Evolutionary conservation across 2,888 invertebrate genomes (phyloP).

Genomic region (Nowickia ferox): DNA sequence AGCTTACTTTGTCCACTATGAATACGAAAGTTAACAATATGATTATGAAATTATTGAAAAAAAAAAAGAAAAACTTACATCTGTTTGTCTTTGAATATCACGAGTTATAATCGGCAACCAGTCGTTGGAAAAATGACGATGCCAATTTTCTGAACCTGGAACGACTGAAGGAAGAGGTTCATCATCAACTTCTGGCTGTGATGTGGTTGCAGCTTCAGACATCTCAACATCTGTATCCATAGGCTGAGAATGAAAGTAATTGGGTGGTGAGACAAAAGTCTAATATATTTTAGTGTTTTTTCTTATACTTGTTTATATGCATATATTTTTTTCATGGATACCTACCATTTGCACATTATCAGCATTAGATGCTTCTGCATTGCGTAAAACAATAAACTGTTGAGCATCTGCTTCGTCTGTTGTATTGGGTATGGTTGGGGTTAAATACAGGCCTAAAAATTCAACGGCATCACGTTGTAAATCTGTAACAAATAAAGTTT

Average conservation of each 20-base stretch:
- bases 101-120: slow-evolving; percentile 95
- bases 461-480: slow-evolving; percentile 78
- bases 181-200: slow-evolving; percentile 70
- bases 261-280: slow-evolving; percentile 68
- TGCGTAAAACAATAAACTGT: slow-evolving; percentile 78
- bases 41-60: background rate
- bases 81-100: slow-evolving; percentile 89
- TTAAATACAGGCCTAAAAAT: slow-evolving; percentile 77
- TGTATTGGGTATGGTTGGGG: slow-evolving; percentile 76
- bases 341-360: slow-evolving; percentile 61
- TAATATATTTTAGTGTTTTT: slow-evolving; percentile 33
- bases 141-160: slow-evolving; percentile 86
- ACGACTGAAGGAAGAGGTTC: slow-evolving; percentile 84
- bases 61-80: slow-evolving; percentile 72
- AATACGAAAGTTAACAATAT: too few species aligned
- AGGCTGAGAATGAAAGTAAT: slow-evolving; percentile 75
- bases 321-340: background rate
- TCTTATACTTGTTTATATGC: background rate
- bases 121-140: slow-evolving; percentile 87
- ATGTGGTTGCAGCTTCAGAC: slow-evolving; percentile 74
- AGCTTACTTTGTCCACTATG: too few species aligned
- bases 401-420: slow-evolving; percentile 76
- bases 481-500: slow-evolving; percentile 72
- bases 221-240: slow-evolving; percentile 85
- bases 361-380: slow-evolving; percentile 44